phyloP scores from a whole-genome alignment of 2,888 invertebrate genomes.

The Heliconius ethilla region DNA sequence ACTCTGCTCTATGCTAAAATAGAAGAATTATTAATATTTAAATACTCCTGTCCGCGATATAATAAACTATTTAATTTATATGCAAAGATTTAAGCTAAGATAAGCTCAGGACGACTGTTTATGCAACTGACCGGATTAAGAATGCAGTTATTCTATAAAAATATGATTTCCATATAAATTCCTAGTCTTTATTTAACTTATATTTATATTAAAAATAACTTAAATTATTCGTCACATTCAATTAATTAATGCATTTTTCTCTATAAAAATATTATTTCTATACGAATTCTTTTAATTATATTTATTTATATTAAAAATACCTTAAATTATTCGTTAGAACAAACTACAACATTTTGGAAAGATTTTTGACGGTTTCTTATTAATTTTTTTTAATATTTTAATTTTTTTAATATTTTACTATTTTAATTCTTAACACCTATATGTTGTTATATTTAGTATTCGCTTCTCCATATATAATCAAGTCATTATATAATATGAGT shows the following conservation, averaged over 20 bases:
- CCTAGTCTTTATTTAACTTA: not conserved
- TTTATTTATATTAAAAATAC: no score
- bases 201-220: no score
- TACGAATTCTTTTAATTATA: no score
- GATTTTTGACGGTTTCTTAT: not conserved
- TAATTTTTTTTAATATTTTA: not conserved
- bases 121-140: not conserved
- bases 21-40: not conserved
- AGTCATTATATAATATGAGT: not conserved
- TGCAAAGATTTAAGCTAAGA: not conserved
- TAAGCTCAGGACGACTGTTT: not conserved
- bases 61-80: conserved; percentile 2
- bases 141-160: conserved; percentile 5
- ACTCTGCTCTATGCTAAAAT: not conserved
- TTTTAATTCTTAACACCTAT: not conserved
- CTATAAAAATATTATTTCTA: no score
- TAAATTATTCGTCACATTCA: no score
- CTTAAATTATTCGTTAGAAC: no score
- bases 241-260: no score
- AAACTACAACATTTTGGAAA: not conserved
- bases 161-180: not conserved
- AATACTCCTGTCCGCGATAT: not conserved
- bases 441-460: not conserved
- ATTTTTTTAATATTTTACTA: not conserved
- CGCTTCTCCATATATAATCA: not conserved